Conservation (phyloP, 1,140 invertebrate genomes). For the Pemphigus obesinymphae region DNA sequence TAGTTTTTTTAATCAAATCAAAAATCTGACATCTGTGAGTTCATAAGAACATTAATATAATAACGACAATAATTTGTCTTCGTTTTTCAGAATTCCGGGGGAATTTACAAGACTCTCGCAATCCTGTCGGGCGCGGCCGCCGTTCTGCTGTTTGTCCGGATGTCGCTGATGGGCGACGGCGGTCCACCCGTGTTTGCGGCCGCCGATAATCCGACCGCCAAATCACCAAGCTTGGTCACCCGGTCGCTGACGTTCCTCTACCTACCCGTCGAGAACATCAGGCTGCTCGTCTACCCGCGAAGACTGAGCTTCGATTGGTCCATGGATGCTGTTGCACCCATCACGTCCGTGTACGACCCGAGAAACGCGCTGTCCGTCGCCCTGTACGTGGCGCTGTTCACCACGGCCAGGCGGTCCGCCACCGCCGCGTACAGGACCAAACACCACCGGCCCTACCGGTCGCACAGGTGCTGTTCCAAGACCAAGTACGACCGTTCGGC, state of each 20-base stretch:
- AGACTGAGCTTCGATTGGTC: conserved; percentile 91
- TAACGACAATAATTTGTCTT: too few relatives aligned
- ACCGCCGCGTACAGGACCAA: not conserved
- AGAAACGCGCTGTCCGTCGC: conserved; percentile 67
- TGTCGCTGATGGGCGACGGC: conserved; percentile 61
- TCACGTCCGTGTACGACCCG: conserved; percentile 66
- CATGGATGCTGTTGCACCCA: conserved; percentile 84
- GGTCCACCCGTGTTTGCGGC: conserved; percentile 73
- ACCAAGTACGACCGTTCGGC: conserved; percentile 4
- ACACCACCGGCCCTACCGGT: not conserved
- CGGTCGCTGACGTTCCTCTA: conserved; percentile 80
- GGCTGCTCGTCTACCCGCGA: conserved; percentile 73
- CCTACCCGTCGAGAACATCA: conserved; percentile 80
- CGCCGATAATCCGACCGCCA: conserved; percentile 85
- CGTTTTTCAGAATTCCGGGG: not conserved
- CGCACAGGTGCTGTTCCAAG: conserved; percentile 1
- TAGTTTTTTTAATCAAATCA: too few relatives aligned
- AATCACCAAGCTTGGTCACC: conserved; percentile 64
- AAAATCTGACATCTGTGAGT: too few relatives aligned
- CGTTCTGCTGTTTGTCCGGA: conserved; percentile 58
- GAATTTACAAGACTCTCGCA: conserved; percentile 55
- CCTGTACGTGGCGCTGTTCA: conserved; percentile 60
- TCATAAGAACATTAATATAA: too few relatives aligned
- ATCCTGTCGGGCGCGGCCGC: conserved; percentile 58
- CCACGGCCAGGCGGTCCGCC: conserved; percentile 47